A percentile compares a stretch with the other conserved stretches of the same genome.
Evolutionary conservation across 2,888 invertebrate species (phyloP).

Genomic region (Drosophila melanocephala): DNA sequence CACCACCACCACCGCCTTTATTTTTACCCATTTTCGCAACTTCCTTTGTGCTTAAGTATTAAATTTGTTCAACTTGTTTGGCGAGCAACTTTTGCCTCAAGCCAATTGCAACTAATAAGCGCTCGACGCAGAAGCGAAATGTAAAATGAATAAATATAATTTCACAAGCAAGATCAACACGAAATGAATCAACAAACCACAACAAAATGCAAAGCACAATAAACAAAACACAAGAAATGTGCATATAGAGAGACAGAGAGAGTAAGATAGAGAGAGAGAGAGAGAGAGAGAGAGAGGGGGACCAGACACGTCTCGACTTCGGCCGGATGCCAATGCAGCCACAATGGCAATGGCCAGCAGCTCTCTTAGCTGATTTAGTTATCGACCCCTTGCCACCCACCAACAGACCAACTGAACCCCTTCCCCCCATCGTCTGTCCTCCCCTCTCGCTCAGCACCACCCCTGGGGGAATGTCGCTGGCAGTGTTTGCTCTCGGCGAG

Average conservation of each 20-base stretch:
- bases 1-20: slow-evolving; percentile 75
- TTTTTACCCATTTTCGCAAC: slow-evolving; percentile 82
- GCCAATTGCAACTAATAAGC: slow-evolving; percentile 76
- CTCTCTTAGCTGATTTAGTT: slow-evolving; percentile 69
- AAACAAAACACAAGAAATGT: slow-evolving; percentile 33
- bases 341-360: slow-evolving; percentile 43
- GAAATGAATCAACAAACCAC: slow-evolving; percentile 64
- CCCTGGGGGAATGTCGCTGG: slow-evolving; percentile 7
- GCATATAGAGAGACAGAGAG: slow-evolving; percentile 3
- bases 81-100: slow-evolving; percentile 56
- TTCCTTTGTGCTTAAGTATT: slow-evolving; percentile 50
- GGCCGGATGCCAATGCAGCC: slow-evolving; percentile 40
- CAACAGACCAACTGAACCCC: not conserved
- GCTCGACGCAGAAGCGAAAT: slow-evolving; percentile 40
- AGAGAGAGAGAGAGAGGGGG: not conserved
- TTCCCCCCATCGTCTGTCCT: not conserved
- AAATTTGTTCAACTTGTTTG: slow-evolving; percentile 51
- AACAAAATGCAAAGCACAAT: slow-evolving; percentile 53
- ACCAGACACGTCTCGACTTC: slow-evolving; percentile 35
- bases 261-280: not conserved
- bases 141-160: slow-evolving; percentile 74
- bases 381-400: slow-evolving; percentile 31
- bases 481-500: slow-evolving; percentile 41
- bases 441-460: slow-evolving; percentile 2
- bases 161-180: slow-evolving; percentile 31